A percentile compares a stretch with the other conserved stretches of the same genome.
phyloP scores from a whole-genome alignment of 2,113 vertebrate genomes.

The Psettodes erumei region DNA sequence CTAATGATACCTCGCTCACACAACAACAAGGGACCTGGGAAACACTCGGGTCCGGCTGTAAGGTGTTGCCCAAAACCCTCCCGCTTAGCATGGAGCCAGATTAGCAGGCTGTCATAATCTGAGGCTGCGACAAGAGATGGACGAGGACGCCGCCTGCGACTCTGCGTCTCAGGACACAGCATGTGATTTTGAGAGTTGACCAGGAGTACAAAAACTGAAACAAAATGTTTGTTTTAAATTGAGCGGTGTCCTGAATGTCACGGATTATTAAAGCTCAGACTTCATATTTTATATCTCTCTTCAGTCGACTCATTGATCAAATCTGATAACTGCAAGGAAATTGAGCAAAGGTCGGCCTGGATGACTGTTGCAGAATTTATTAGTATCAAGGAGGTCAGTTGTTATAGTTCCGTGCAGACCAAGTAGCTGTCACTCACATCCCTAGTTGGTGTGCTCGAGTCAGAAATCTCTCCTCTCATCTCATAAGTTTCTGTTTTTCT shows the following conservation, averaged over 20 bases:
- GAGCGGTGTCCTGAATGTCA: neutral
- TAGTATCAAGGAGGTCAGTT: slow-evolving; percentile 11
- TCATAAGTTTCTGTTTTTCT: slow-evolving; percentile 25
- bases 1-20: slow-evolving; percentile 39
- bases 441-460: neutral
- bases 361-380: neutral
- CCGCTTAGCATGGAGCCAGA: neutral
- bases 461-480: slow-evolving; percentile 19
- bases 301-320: neutral
- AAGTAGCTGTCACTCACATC: slow-evolving; percentile 11
- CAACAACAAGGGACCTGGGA: slow-evolving; percentile 10
- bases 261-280: neutral
- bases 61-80: too few species aligned
- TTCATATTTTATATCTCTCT: neutral
- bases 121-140: neutral
- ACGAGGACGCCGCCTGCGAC: neutral
- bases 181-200: neutral
- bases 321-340: neutral
- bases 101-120: neutral
- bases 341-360: neutral
- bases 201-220: neutral
- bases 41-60: neutral
- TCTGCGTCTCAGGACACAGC: neutral
- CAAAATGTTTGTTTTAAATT: slow-evolving; percentile 1
- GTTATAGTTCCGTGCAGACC: slow-evolving; percentile 4